Evolutionary conservation across 1,140 invertebrate species (phyloP).

Genomic region (Ganaspis sp.): DNA sequence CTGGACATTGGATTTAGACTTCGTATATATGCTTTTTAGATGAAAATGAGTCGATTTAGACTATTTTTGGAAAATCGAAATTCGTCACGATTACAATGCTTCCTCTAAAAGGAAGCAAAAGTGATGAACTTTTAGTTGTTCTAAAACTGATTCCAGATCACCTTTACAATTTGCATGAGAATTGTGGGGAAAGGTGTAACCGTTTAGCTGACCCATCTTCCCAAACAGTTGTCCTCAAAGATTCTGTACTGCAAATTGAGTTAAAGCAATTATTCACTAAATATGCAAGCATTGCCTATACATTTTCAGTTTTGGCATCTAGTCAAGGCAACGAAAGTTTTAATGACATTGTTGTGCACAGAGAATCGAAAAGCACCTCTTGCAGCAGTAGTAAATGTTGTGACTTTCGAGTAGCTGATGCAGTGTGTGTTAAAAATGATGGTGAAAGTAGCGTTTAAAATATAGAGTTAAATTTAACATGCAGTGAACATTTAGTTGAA

Average conservation of each 20-base stretch:
- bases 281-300: constrained; percentile 38
- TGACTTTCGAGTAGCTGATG: constrained; percentile 41
- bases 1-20: too few species aligned
- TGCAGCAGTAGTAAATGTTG: constrained; percentile 41
- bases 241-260: constrained; percentile 8
- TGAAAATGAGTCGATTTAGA: too few species aligned
- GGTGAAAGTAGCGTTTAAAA: constrained; percentile 38
- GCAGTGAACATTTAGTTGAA: constrained; percentile 31
- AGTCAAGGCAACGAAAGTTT: constrained; percentile 42
- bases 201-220: not conserved
- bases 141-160: constrained; percentile 43
- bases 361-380: constrained; percentile 38
- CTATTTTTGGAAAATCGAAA: too few species aligned
- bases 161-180: constrained; percentile 39
- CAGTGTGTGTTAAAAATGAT: constrained; percentile 42
- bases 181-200: constrained; percentile 46
- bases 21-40: too few species aligned
- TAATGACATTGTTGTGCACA: constrained; percentile 38
- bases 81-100: too few species aligned
- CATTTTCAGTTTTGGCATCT: constrained; percentile 43
- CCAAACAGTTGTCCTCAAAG: constrained; percentile 27
- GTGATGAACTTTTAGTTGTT: not conserved
- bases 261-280: constrained; percentile 37
- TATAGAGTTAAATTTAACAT: constrained; percentile 36
- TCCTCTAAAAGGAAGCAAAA: too few species aligned